Conservation (phyloP, 2,888 invertebrate species). For the Ceriagrion tenellum region DNA sequence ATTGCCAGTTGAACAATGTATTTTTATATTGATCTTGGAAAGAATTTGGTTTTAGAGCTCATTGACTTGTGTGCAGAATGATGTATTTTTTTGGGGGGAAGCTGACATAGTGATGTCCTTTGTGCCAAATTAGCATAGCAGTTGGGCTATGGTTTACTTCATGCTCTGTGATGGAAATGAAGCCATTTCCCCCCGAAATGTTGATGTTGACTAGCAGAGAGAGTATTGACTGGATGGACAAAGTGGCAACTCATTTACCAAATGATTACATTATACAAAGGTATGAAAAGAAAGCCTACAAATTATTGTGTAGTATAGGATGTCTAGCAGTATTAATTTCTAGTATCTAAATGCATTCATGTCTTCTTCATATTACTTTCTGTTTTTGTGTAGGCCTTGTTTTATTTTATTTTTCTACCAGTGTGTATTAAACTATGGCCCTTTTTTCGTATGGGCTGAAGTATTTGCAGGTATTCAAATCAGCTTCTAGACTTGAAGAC, state of each 20-base stretch:
- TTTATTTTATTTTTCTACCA: background rate
- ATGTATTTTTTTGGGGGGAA: background rate
- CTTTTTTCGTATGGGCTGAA: background rate
- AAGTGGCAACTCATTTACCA: background rate
- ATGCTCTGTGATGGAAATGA: constrained; percentile 14
- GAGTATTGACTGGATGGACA: background rate
- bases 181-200: background rate
- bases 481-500: background rate
- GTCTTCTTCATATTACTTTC: background rate
- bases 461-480: background rate
- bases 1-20: constrained; percentile 48
- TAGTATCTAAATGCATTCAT: background rate
- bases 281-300: background rate
- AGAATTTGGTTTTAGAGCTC: background rate
- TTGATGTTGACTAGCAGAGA: background rate
- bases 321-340: constrained; percentile 16
- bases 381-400: background rate
- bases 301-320: background rate
- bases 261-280: background rate
- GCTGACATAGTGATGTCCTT: background rate
- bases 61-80: background rate
- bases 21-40: constrained; percentile 28
- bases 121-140: background rate
- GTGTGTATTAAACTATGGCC: background rate
- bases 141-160: background rate